A percentile compares a stretch with the other conserved stretches of the same genome.
Evolutionary conservation across 2,797 vertebrate genomes (phyloP).

Genomic region (Coilia nasus): DNA sequence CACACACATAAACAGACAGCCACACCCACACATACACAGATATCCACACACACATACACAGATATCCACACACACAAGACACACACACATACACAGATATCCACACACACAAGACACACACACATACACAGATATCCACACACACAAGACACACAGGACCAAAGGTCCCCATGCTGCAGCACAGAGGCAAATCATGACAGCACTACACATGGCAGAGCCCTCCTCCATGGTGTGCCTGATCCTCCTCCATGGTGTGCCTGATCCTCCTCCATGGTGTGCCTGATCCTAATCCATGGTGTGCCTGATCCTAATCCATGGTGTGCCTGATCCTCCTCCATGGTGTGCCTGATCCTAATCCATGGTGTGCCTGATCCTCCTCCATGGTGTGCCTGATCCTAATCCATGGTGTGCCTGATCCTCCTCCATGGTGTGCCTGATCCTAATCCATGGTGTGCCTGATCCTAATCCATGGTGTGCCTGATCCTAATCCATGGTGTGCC

Average conservation of each 20-base stretch:
- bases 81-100: not conserved
- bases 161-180: too few relatives aligned
- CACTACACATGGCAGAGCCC: too few relatives aligned
- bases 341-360: not conserved
- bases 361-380: not conserved
- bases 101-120: not conserved
- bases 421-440: not conserved
- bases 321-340: not conserved
- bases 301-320: too few relatives aligned
- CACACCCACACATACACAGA: not conserved
- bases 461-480: too few relatives aligned
- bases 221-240: too few relatives aligned
- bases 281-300: too few relatives aligned
- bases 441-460: too few relatives aligned
- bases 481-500: too few relatives aligned
- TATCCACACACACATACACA: not conserved
- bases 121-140: not conserved
- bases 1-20: not conserved
- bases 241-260: too few relatives aligned
- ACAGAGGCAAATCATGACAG: too few relatives aligned
- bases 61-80: not conserved
- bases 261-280: too few relatives aligned
- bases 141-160: not conserved
- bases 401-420: not conserved
- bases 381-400: not conserved